Evolutionary conservation across 1,140 invertebrate species (phyloP).

Genomic region (Drosophila malerkotliana): DNA sequence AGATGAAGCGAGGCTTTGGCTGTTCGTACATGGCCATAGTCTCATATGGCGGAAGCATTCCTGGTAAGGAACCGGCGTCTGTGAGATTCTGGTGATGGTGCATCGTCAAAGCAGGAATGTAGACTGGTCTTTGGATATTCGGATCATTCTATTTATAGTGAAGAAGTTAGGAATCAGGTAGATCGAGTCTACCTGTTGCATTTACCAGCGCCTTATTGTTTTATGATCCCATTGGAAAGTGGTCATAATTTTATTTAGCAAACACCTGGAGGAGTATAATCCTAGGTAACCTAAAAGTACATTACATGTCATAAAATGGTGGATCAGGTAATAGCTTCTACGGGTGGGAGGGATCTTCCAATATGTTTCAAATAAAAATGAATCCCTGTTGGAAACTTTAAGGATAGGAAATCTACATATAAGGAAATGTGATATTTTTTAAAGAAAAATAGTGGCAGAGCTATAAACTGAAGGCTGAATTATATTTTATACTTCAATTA

Average conservation of each 20-base stretch:
- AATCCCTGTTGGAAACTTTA: too few species aligned
- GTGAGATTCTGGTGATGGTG: constrained; percentile 66
- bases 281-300: not conserved
- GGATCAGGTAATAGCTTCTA: not conserved
- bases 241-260: not conserved
- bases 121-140: not conserved
- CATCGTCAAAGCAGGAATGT: constrained; percentile 28
- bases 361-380: too few species aligned
- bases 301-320: not conserved
- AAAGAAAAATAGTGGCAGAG: too few species aligned
- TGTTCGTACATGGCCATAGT: constrained; percentile 90
- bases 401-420: too few species aligned
- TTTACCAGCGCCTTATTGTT: not conserved
- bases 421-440: too few species aligned
- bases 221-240: constrained; percentile 4
- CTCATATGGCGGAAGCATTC: constrained; percentile 64
- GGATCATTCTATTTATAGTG: constrained; percentile 35
- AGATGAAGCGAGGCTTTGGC: constrained; percentile 93
- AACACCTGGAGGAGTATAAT: constrained; percentile 6
- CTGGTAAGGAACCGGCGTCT: constrained; percentile 36
- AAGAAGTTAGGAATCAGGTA: constrained; percentile 1
- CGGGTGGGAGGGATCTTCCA: too few species aligned
- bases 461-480: too few species aligned
- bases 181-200: constrained; percentile 4
- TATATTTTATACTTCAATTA: too few species aligned